Evolutionary conservation across 1,140 invertebrate genomes (phyloP), one percentile per base, ranked within the genome.

Genomic region (Lucilia cuprina): DNA sequence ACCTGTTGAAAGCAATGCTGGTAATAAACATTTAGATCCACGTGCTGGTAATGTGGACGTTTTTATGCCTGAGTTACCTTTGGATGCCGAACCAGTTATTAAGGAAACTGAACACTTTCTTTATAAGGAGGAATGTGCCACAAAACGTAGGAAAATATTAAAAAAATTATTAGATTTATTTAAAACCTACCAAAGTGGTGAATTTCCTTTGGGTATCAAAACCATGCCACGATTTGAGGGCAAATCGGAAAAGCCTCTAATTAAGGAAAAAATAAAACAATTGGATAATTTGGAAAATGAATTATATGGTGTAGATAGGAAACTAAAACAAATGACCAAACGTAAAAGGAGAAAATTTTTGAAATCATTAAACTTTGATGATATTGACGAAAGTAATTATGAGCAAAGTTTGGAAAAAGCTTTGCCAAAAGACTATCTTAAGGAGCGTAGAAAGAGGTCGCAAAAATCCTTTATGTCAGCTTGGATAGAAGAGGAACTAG

Each of bases 31-130:
- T 0, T 86, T 96, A 41, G 96, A 97, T 93, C 96, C 96, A 25
- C 92, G 96, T 82, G 96, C 96, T 35, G 96, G 96, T 12, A 92
- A 92, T 86, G 95, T 97, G 1, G 92, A 96, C 91, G 95, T 96
- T 1, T 91, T 93, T 75, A 92, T 97, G 85, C 93, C 94, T 0
- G 94, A 95, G 87, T 91, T 97, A 74, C 92, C 93, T 34, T 94
- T 96, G 41, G 89, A 90, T 77, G 88, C 87, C 1, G 86, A 89
- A 34, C 86, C 85, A 55, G 86, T 90, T 8, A 77, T 89, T 60
- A 86, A 88, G 5, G 89, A 90, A 77, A 82, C 90, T 12, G 88
- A 90, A 83, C 86, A 80, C 2, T 65, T 85, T 49, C 65, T 87
- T 41, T 82, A 89, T 1, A 88, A 88, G 21, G 87, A 87, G 14